These are phyloP conservation scores for Struthio camelus DNA, from an alignment of 2,113 vertebrate genomes.

Conservation along the genomic window DNA sequence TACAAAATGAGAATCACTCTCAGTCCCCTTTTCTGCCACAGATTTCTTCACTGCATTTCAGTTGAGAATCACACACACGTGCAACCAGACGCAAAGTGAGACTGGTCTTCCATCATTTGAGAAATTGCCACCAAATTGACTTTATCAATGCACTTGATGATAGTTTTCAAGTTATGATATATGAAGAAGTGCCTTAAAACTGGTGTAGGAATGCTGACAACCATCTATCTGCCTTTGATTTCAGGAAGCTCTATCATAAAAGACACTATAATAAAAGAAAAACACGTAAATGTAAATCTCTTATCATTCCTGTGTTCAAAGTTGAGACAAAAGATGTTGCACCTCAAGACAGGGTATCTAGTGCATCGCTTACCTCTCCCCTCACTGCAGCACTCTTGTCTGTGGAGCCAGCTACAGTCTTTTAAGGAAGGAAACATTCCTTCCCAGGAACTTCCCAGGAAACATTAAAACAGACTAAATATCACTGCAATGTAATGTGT, in stretches of 20 bases:
- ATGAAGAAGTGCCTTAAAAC: background rate
- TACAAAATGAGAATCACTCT: background rate
- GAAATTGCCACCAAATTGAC: background rate
- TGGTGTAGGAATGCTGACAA: background rate
- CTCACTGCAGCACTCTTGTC: fast-evolving
- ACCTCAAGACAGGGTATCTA: background rate
- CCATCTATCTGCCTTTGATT: conserved; percentile 12
- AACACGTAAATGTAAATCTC: background rate
- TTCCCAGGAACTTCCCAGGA: no score
- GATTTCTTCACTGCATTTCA: background rate
- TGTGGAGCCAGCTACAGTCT: background rate
- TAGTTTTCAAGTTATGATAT: background rate
- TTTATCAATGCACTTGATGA: conserved; percentile 14
- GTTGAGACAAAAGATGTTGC: background rate
- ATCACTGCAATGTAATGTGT: background rate
- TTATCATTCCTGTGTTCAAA: background rate
- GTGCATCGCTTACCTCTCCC: background rate
- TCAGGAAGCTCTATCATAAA: background rate
- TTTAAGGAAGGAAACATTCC: no score
- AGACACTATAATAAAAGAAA: background rate
- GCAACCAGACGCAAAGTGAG: background rate
- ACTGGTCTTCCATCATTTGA: background rate
- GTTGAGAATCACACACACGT: background rate
- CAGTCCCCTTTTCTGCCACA: background rate
- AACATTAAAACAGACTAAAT: background rate